A percentile compares a stretch with the other conserved stretches of the same genome.
phyloP scores from a whole-genome alignment of 2,113 vertebrate species.

The Prolemur simus region DNA sequence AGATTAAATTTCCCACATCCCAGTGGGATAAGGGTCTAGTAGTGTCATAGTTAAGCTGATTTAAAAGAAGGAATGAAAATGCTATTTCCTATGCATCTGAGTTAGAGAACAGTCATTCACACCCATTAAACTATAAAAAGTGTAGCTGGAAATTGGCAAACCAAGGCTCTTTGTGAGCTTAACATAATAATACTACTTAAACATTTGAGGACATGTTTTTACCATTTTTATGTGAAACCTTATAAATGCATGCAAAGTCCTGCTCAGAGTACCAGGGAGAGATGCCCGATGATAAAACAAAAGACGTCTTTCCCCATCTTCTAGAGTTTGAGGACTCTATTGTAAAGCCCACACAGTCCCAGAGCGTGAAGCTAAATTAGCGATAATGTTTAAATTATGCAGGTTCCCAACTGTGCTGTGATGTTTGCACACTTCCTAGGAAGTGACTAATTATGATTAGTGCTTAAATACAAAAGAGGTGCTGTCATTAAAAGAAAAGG shows the following conservation, averaged over 20 bases:
- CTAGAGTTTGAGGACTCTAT: conserved; percentile 2
- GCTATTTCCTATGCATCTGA: neutral
- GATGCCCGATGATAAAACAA: neutral
- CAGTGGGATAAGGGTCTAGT: neutral
- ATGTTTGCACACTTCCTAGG: conserved; percentile 79
- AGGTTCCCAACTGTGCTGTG: conserved; percentile 66
- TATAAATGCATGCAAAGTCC: neutral
- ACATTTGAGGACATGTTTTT: neutral
- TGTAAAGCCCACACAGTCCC: conserved; percentile 54
- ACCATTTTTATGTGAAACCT: conserved; percentile 24
- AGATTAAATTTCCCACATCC: neutral
- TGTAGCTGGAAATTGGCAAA: conserved; percentile 32
- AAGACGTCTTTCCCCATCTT: neutral
- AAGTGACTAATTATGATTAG: conserved; percentile 76
- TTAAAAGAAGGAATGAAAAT: conserved; percentile 47
- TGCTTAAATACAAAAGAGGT: conserved; percentile 69
- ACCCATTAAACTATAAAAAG: conserved; percentile 28
- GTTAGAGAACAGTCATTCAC: neutral
- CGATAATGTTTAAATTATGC: conserved; percentile 74
- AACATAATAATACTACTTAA: conserved; percentile 25
- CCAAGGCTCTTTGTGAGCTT: conserved; percentile 10
- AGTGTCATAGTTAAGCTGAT: conserved; percentile 3
- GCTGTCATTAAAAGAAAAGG: conserved; percentile 36
- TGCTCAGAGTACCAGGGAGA: neutral
- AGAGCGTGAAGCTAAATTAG: conserved; percentile 68